Conservation (phyloP, 2,113 vertebrate genomes). For the Nesospiza acunhae region DNA sequence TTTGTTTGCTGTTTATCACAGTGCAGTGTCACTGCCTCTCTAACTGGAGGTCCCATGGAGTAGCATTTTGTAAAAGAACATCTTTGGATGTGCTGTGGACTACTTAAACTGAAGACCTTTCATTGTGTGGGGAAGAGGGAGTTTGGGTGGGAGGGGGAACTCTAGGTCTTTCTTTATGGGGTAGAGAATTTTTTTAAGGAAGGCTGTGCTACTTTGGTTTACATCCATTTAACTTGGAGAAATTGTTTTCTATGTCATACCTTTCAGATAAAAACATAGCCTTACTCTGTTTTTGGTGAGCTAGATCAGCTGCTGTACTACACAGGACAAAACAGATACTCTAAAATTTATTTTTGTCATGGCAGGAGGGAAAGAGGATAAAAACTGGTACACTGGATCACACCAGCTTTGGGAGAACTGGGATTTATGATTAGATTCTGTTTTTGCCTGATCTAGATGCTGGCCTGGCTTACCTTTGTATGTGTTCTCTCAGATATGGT, state of each 20-base stretch:
- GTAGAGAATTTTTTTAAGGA: background rate
- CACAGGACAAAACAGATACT: conserved; percentile 38
- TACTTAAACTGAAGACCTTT: conserved; percentile 74
- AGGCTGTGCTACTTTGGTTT: conserved; percentile 29
- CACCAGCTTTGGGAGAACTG: conserved; percentile 8
- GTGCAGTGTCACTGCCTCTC: conserved; percentile 56
- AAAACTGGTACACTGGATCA: conserved; percentile 58
- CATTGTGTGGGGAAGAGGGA: conserved; percentile 32
- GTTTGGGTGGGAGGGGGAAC: conserved; percentile 53
- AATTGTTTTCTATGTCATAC: conserved; percentile 27
- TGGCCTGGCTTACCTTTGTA: conserved; percentile 32
- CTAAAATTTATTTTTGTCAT: background rate
- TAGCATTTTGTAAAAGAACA: conserved; percentile 73
- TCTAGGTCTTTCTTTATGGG: conserved; percentile 5
- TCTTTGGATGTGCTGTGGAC: conserved; percentile 86
- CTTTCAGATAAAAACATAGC: conserved; percentile 65
- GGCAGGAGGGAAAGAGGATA: background rate
- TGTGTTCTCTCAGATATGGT: conserved; percentile 8
- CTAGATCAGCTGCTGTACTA: conserved; percentile 45
- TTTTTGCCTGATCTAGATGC: conserved; percentile 32
- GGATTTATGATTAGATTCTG: background rate
- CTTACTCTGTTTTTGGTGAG: conserved; percentile 47
- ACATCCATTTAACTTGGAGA: conserved; percentile 70
- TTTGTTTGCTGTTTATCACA: conserved; percentile 62
- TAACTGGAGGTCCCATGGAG: conserved; percentile 79